These are phyloP conservation scores for Lomographa bimaculata DNA, from an alignment of 2,888 invertebrate species.

Conservation along the genomic window DNA sequence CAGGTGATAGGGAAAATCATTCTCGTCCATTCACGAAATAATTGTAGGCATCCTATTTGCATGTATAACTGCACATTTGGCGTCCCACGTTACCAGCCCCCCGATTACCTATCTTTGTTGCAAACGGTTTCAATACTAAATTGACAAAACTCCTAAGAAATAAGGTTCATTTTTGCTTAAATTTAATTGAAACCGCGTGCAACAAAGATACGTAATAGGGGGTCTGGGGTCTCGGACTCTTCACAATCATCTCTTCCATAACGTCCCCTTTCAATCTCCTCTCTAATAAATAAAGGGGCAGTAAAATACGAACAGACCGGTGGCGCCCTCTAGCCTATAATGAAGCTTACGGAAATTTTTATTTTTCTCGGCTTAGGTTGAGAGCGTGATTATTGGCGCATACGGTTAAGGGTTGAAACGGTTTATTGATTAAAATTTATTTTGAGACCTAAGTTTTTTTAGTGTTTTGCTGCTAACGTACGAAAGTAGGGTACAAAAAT, in stretches of 20 bases:
- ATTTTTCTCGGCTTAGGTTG: slow-evolving; percentile 36
- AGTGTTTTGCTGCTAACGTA: background rate
- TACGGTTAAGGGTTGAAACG: slow-evolving; percentile 22
- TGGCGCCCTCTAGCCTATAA: slow-evolving; percentile 39
- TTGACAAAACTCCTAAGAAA: no score
- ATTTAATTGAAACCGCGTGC: no score
- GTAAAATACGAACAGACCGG: slow-evolving; percentile 16
- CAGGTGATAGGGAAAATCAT: no score
- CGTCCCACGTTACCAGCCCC: slow-evolving; percentile 32
- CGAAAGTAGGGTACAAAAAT: no score
- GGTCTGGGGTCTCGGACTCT: slow-evolving; percentile 60
- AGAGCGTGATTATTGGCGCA: slow-evolving; percentile 21
- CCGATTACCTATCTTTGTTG: no score
- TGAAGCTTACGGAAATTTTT: slow-evolving; percentile 60
- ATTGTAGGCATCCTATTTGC: slow-evolving; percentile 24
- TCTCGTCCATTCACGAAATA: slow-evolving; percentile 1
- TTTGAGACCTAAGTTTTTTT: slow-evolving; percentile 3
- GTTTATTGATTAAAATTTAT: slow-evolving; percentile 14
- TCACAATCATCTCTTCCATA: slow-evolving; percentile 63
- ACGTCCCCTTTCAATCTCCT: slow-evolving; percentile 80
- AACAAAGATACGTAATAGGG: no score
- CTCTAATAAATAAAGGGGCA: slow-evolving; percentile 80
- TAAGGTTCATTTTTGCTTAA: no score
- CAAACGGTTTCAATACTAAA: no score
- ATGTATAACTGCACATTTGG: slow-evolving; percentile 30